These are phyloP conservation scores for Orthochromis malagaraziensis DNA, from an alignment of 2,113 vertebrate genomes.

Conservation along the genomic window DNA sequence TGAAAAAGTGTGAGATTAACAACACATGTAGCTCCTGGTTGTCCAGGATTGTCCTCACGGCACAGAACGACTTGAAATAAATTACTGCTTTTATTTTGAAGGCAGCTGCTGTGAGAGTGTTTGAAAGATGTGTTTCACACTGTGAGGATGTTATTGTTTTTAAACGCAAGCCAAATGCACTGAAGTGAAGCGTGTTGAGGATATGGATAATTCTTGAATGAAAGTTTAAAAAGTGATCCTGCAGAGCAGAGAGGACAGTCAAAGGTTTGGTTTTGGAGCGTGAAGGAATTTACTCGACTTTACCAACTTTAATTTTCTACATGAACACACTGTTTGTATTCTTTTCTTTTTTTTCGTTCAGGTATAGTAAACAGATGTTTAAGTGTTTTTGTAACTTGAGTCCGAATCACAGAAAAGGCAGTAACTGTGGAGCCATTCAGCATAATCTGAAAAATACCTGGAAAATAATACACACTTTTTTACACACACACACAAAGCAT, in stretches of 20 bases:
- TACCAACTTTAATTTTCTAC: background rate
- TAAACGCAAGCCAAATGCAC: background rate
- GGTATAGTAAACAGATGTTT: background rate
- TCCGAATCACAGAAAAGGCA: background rate
- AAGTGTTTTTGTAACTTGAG: background rate
- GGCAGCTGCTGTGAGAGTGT: background rate
- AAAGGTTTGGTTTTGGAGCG: background rate
- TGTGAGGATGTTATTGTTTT: background rate
- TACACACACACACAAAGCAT: background rate
- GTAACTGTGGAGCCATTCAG: background rate
- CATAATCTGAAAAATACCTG: background rate
- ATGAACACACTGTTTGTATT: background rate
- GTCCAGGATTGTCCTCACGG: background rate
- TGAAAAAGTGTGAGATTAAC: background rate
- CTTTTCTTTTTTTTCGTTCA: rapidly evolving
- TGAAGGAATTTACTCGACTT: background rate
- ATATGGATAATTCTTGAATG: background rate
- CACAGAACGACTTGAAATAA: background rate
- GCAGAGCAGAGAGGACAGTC: background rate
- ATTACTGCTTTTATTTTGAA: background rate
- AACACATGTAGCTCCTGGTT: background rate
- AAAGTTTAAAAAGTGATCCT: background rate
- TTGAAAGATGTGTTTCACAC: background rate
- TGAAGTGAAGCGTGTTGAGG: background rate
- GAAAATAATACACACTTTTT: background rate